phyloP scores from a whole-genome alignment of 2,113 vertebrate species.

The Lanius ludovicianus region DNA sequence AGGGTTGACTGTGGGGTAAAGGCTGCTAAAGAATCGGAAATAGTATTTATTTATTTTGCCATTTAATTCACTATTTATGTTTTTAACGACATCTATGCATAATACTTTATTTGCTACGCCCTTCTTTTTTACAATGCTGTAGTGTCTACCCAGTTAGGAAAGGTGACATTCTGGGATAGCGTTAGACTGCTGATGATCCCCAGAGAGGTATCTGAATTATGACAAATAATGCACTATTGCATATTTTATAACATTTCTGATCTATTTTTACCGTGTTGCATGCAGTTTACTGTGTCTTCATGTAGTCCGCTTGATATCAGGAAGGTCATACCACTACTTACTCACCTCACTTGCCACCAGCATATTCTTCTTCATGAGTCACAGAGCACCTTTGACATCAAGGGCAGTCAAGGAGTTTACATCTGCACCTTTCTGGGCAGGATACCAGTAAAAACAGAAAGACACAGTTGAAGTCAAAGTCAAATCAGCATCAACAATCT shows the following conservation, averaged over 20 bases:
- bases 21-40: neutral
- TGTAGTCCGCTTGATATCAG: conserved; percentile 14
- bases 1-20: conserved; percentile 8
- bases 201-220: conserved; percentile 40
- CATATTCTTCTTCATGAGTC: conserved; percentile 59
- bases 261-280: conserved; percentile 47
- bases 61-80: neutral
- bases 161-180: neutral
- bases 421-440: conserved; percentile 31
- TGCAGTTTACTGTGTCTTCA: conserved; percentile 48
- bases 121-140: neutral
- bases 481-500: conserved; percentile 21
- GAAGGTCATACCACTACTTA: conserved; percentile 69
- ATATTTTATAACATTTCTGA: conserved; percentile 23
- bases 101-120: neutral
- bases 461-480: conserved; percentile 33
- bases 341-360: conserved; percentile 47
- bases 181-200: conserved; percentile 6
- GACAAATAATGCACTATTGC: neutral
- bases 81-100: neutral
- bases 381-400: conserved; percentile 72
- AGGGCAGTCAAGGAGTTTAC: conserved; percentile 60
- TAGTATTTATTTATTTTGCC: conserved; percentile 21
- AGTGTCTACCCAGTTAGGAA: neutral
- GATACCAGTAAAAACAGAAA: conserved; percentile 27